Conservation (phyloP, 2,888 invertebrate species). For the Drosophila mulleri region DNA sequence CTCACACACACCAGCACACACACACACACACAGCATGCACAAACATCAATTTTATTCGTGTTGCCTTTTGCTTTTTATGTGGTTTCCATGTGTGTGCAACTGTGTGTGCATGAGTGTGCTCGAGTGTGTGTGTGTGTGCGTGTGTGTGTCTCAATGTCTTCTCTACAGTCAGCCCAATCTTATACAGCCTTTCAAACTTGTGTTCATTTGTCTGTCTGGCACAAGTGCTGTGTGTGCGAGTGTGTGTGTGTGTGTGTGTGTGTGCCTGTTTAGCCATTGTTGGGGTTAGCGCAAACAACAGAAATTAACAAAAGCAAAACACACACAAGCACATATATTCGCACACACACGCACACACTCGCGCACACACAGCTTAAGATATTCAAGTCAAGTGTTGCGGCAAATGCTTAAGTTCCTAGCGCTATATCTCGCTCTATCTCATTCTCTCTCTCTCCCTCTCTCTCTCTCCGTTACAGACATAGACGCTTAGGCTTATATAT, state of each 20-base stretch:
- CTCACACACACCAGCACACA: slow-evolving; percentile 9
- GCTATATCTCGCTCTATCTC: background rate
- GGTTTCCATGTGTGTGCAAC: slow-evolving; percentile 10
- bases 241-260: slow-evolving; percentile 2
- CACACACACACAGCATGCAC: slow-evolving; percentile 20
- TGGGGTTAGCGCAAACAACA: slow-evolving; percentile 75
- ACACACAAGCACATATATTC: slow-evolving; percentile 24
- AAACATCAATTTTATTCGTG: slow-evolving; percentile 51
- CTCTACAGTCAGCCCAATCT: slow-evolving; percentile 30
- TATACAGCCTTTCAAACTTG: slow-evolving; percentile 41
- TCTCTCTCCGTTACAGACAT: background rate
- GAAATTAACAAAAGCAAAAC: slow-evolving; percentile 77
- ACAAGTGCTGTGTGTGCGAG: slow-evolving; percentile 24
- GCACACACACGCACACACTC: slow-evolving; percentile 15
- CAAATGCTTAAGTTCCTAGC: slow-evolving; percentile 53
- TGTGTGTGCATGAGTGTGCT: background rate
- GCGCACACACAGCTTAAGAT: slow-evolving; percentile 34
- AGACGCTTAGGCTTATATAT: background rate
- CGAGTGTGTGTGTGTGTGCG: background rate
- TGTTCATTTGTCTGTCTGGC: slow-evolving; percentile 45
- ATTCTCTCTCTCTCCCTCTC: background rate
- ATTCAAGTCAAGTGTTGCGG: slow-evolving; percentile 77
- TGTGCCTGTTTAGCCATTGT: slow-evolving; percentile 52
- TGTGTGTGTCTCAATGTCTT: slow-evolving; percentile 31
- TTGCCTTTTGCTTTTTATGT: slow-evolving; percentile 56